These are phyloP conservation scores for Fratercula arctica DNA, from an alignment of 2,797 vertebrate species.

Conservation along the genomic window DNA sequence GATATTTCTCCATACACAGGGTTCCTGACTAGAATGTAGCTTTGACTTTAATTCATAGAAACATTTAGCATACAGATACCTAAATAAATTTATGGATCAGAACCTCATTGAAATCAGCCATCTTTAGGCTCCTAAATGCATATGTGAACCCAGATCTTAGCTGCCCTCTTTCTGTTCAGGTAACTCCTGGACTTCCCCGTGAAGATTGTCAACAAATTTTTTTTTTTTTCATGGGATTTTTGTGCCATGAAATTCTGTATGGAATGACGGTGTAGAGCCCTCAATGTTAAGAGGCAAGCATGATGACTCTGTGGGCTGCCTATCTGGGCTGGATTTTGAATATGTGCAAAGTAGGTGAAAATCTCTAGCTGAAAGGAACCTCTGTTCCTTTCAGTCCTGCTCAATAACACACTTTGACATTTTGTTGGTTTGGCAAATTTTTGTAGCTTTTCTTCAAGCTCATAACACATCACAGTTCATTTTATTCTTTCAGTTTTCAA, in stretches of 20 bases:
- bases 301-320: neutral
- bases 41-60: neutral
- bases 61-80: neutral
- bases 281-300: neutral
- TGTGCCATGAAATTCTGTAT: neutral
- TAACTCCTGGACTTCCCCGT: neutral
- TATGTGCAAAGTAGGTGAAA: neutral
- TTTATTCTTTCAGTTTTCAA: conserved; percentile 6
- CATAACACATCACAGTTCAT: neutral
- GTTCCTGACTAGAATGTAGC: neutral
- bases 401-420: neutral
- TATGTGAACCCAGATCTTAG: neutral
- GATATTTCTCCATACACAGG: neutral
- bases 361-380: neutral
- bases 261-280: neutral
- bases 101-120: neutral
- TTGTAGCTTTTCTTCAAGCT: neutral
- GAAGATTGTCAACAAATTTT: neutral
- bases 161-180: neutral
- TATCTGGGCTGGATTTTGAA: neutral
- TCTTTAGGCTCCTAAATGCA: neutral
- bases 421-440: neutral
- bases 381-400: neutral
- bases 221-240: neutral
- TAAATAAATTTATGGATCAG: neutral